Evolutionary conservation across 2,797 vertebrate genomes (phyloP).

Genomic region (Tolypeutes matacus): DNA sequence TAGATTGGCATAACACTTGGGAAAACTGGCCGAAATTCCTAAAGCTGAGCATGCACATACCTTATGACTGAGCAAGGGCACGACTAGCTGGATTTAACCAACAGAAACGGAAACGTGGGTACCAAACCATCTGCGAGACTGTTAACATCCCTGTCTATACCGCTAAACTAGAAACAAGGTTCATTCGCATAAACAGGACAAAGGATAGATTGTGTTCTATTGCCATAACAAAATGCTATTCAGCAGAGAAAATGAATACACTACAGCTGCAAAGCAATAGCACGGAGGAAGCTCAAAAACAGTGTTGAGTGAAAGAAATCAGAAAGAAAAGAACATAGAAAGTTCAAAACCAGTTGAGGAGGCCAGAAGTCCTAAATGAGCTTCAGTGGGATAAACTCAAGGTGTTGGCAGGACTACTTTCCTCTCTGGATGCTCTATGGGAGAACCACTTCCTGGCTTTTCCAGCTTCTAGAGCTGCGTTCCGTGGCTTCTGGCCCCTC

Average conservation of each 20-base stretch:
- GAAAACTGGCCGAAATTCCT: neutral
- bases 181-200: neutral
- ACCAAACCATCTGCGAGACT: neutral
- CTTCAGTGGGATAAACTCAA: no score
- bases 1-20: no score
- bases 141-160: no score
- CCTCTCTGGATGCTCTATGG: neutral
- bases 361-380: neutral
- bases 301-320: neutral
- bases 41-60: neutral
- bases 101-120: neutral
- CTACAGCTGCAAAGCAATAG: no score
- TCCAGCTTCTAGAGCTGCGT: neutral
- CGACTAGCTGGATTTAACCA: neutral
- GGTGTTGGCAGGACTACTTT: neutral
- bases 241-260: neutral
- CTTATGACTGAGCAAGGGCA: neutral
- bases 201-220: neutral
- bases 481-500: neutral
- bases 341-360: neutral
- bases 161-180: neutral
- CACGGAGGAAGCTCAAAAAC: neutral
- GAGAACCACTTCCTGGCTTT: neutral
- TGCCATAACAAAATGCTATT: neutral
- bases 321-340: neutral